Conservation (phyloP, 2,888 invertebrate species). For the Eupithecia abbreviata region DNA sequence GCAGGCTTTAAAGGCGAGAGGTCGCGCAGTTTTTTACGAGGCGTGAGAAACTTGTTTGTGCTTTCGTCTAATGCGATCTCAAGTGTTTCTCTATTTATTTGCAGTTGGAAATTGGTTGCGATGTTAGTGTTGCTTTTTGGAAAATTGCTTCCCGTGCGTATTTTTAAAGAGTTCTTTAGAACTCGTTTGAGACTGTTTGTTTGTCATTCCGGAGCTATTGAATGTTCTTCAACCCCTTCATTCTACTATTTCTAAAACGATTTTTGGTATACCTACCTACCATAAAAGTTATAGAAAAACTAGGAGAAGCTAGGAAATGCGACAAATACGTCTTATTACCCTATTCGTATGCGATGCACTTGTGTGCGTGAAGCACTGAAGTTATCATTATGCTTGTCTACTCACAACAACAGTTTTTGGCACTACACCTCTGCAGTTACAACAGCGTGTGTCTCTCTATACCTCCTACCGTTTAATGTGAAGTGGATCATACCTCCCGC, state of each 20-base stretch:
- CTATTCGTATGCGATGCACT: background rate
- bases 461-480: background rate
- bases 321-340: background rate
- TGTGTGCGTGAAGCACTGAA: background rate
- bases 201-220: background rate
- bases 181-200: background rate
- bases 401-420: background rate
- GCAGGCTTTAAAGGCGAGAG: background rate
- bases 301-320: background rate
- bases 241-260: background rate
- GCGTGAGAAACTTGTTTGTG: conserved; percentile 35
- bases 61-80: conserved; percentile 56
- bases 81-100: conserved; percentile 53
- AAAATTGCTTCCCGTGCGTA: conserved; percentile 41
- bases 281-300: background rate
- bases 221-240: background rate
- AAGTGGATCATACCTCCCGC: background rate
- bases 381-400: too few relatives aligned
- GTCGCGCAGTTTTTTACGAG: background rate
- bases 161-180: conserved; percentile 16
- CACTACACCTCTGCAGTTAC: background rate
- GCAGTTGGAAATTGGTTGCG: conserved; percentile 55
- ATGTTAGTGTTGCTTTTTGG: conserved; percentile 49
- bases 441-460: background rate
- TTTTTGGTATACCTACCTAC: background rate